These are phyloP conservation scores for Drosophila funebris DNA, from an alignment of 1,140 invertebrate genomes.

Conservation along the genomic window DNA sequence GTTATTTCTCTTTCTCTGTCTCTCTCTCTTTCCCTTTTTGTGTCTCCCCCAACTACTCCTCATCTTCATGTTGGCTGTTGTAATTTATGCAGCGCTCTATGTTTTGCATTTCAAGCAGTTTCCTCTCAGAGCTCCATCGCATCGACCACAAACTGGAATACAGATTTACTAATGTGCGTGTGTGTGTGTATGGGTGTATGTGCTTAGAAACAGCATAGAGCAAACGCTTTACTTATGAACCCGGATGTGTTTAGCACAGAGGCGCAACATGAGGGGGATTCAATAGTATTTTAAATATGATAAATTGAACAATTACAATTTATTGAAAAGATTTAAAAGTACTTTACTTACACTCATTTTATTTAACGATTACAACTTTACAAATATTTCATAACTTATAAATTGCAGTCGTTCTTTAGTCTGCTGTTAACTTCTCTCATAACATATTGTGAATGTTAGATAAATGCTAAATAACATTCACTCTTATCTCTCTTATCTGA, in stretches of 20 bases:
- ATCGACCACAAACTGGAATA: constrained; percentile 53
- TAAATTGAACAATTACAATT: no score
- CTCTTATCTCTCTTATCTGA: no score
- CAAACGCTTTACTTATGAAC: constrained; percentile 47
- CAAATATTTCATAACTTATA: no score
- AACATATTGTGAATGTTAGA: no score
- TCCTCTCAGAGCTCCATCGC: constrained; percentile 43
- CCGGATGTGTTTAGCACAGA: constrained; percentile 47
- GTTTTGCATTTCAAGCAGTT: constrained; percentile 65
- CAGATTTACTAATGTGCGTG: not conserved
- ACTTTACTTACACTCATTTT: no score
- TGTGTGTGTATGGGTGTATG: not conserved
- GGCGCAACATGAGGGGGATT: not conserved
- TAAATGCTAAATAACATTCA: no score
- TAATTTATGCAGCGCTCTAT: constrained; percentile 68
- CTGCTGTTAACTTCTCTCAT: no score
- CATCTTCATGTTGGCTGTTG: not conserved
- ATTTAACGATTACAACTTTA: no score
- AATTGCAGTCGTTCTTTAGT: no score
- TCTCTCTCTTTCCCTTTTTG: not conserved
- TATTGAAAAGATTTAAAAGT: no score
- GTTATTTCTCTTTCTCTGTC: not conserved
- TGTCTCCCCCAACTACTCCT: not conserved
- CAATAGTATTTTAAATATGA: not conserved
- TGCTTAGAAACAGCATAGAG: constrained; percentile 14